phyloP scores from a whole-genome alignment of 2,113 vertebrate species.

The Galemys pyrenaicus region DNA sequence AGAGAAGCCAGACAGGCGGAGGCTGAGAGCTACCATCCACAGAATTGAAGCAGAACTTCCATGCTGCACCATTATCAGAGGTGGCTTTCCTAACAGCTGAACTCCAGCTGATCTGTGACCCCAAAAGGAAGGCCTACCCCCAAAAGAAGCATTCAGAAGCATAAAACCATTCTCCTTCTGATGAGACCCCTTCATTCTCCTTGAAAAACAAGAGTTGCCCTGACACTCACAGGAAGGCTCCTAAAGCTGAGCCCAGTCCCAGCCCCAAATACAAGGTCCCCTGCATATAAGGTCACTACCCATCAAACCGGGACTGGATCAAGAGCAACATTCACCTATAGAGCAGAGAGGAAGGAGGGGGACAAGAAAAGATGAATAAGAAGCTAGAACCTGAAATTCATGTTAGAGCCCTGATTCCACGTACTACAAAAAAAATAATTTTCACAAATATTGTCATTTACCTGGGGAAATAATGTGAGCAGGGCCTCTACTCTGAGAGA shows the following conservation, averaged over 20 bases:
- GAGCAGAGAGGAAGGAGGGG: neutral
- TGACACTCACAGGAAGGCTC: neutral
- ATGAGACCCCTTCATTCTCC: neutral
- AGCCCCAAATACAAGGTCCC: neutral
- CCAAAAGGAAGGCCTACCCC: neutral
- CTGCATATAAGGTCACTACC: too few relatives aligned
- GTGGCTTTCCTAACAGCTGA: neutral
- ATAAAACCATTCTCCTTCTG: neutral
- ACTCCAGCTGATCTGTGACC: neutral
- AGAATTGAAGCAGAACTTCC: conserved; percentile 6
- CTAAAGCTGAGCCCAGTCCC: neutral
- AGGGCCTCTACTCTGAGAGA: neutral
- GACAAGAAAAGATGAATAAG: neutral
- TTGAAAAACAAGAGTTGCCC: neutral
- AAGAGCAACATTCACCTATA: neutral
- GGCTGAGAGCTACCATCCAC: neutral
- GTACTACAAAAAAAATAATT: neutral
- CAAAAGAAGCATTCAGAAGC: neutral
- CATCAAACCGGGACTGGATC: neutral
- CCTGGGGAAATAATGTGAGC: neutral
- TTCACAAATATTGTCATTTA: neutral
- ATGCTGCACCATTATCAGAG: neutral
- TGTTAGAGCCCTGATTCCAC: neutral
- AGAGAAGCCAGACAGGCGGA: neutral
- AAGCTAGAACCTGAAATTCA: neutral